Base-by-base conservation (phyloP, 2,113 vertebrate genomes). In the Tyto alba region DNA sequence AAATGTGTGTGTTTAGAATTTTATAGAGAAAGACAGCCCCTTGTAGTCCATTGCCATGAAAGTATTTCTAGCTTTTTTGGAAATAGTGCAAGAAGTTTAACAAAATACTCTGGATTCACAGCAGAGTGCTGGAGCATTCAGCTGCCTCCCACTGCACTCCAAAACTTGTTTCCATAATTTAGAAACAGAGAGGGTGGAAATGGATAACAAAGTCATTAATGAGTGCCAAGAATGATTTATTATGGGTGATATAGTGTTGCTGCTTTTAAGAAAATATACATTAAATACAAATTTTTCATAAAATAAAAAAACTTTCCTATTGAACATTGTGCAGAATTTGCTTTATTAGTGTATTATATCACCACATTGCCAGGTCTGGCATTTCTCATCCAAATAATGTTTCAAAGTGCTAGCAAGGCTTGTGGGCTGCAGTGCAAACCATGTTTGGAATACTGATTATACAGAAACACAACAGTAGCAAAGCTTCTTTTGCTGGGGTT, bases 151-250 rank as follows among this genome's bases (percentile, higher is more conserved):
- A 63, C 68, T 87, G 57, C 72, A 79, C 38, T 87, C 29, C 81
- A 67, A 83, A 94, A 90, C 14, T 75, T 74, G 40, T 90, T 96
- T 91, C 82, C 55, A 77, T 77, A 72, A 88, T 91, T 92, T 88
- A 91, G 87, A 87, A 96, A 93, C 56, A 95, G 71, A 80, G 69
- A 91, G 57, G 64, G 76, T 92, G 64, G 86, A 95, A 96, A 93
- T 57, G 63, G 77, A 73, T 87, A 77, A 83, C 53, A 83, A 72
- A 59, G 17, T 89, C 59, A 79, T 93, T 91, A 95, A 93, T 8
- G 8, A 94, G 50, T 2, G 2, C 83, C 56, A 89, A 56, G 60
- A 88, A 66, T 89, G 40, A 74, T 93, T 96, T 96, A 95, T 84
- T 91, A 73, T 43, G 85, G 59, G 57, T 75, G 47, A 88, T 72